phyloP scores from a whole-genome alignment of 2,888 invertebrate species.

The Drosophila ezoana region DNA sequence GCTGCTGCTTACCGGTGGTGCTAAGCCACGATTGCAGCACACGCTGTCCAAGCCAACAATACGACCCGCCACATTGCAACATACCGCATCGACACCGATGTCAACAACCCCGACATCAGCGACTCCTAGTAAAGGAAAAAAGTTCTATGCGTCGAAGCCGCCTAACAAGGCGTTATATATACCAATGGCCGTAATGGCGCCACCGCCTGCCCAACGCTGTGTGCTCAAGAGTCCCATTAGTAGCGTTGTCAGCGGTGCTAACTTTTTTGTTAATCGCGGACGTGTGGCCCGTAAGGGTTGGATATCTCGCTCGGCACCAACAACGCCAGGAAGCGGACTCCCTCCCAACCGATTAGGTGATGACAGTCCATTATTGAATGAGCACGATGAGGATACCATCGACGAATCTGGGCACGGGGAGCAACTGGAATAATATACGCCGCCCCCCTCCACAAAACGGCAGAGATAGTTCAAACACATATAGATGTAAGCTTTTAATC shows the following conservation, averaged over 20 bases:
- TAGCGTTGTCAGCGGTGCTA: conserved; percentile 79
- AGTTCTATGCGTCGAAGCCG: conserved; percentile 85
- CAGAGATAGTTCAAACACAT: conserved; percentile 3
- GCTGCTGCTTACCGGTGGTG: conserved; percentile 55
- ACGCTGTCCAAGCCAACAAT: conserved; percentile 69
- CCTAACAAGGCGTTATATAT: conserved; percentile 90
- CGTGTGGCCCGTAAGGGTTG: conserved; percentile 86
- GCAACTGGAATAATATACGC: conserved; percentile 47
- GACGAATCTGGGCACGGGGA: conserved; percentile 73
- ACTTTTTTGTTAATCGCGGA: conserved; percentile 81
- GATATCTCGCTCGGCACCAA: conserved; percentile 92
- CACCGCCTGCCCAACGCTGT: conserved; percentile 63
- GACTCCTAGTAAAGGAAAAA: conserved; percentile 83
- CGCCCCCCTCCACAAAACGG: not conserved
- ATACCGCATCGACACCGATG: conserved; percentile 29
- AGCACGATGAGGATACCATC: conserved; percentile 86
- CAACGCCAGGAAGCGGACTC: conserved; percentile 89
- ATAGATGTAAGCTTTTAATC: conserved; percentile 35
- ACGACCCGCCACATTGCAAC: conserved; percentile 70
- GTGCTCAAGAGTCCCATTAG: conserved; percentile 83
- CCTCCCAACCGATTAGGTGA: conserved; percentile 89
- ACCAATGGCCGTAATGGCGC: conserved; percentile 85
- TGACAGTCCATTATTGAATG: conserved; percentile 88
- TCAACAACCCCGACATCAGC: conserved; percentile 17
- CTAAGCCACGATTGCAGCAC: conserved; percentile 75